Percentiles rank a stretch among this genome's conserved stretches.
Conservation (phyloP, 2,888 invertebrate genomes). For the Ganaspis brasiliensis region DNA sequence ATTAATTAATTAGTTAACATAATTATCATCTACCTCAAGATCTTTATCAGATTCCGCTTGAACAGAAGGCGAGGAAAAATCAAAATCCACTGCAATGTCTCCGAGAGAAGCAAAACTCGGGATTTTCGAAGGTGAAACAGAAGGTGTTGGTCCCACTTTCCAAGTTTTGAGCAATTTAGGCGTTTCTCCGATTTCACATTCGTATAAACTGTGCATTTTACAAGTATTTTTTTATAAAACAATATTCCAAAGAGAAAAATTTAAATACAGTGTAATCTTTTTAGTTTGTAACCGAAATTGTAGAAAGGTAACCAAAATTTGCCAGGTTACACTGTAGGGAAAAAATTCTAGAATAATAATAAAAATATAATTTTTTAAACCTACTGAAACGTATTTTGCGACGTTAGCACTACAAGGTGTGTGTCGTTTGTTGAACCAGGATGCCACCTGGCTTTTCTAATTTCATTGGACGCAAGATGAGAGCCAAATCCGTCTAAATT, state of each 20-base stretch:
- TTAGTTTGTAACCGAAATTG: too few relatives aligned
- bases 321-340: too few relatives aligned
- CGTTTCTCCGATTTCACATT: conserved; percentile 76
- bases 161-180: conserved; percentile 81
- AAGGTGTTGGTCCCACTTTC: conserved; percentile 81
- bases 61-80: conserved; percentile 85
- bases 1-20: too few relatives aligned
- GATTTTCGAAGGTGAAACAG: conserved; percentile 72
- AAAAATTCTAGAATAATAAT: too few relatives aligned
- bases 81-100: conserved; percentile 93
- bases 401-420: conserved; percentile 90
- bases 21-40: conserved; percentile 53
- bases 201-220: conserved; percentile 77
- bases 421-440: conserved; percentile 89
- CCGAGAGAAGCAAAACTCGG: conserved; percentile 85
- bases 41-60: conserved; percentile 54
- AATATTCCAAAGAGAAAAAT: too few relatives aligned
- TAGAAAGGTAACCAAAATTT: too few relatives aligned
- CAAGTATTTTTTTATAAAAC: too few relatives aligned
- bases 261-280: too few relatives aligned
- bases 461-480: conserved; percentile 84
- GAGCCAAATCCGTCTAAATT: conserved; percentile 88
- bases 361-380: conserved; percentile 53
- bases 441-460: conserved; percentile 92
- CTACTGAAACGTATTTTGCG: conserved; percentile 93